A percentile compares a stretch with the other conserved stretches of the same genome.
Evolutionary conservation across 2,113 vertebrate species (phyloP).

Genomic region (Thinocorus orbignyianus): DNA sequence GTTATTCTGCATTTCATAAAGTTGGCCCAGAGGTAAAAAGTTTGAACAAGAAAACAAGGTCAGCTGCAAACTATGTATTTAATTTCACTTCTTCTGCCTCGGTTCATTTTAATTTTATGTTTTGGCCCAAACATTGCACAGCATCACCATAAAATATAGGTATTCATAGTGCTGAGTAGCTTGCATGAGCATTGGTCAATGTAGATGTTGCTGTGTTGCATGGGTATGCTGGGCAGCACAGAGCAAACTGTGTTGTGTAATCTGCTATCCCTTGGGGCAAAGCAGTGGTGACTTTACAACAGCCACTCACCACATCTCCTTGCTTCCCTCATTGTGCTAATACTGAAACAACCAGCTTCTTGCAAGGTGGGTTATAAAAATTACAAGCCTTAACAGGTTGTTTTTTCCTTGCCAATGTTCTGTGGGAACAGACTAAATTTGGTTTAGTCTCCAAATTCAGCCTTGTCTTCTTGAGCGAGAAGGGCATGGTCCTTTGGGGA

Average conservation of each 20-base stretch:
- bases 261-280: background rate
- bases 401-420: background rate
- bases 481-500: background rate
- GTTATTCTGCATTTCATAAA: background rate
- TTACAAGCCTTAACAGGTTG: background rate
- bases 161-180: background rate
- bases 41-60: background rate
- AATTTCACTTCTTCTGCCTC: background rate
- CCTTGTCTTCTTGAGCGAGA: background rate
- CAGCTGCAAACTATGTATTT: background rate
- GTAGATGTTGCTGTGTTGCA: background rate
- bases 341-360: background rate
- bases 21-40: conserved; percentile 18
- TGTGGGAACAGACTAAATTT: background rate
- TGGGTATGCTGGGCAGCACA: background rate
- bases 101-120: background rate
- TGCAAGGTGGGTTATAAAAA: background rate
- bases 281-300: background rate
- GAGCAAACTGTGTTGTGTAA: background rate
- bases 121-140: background rate
- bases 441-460: background rate
- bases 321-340: background rate
- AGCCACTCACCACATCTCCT: background rate
- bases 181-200: background rate
- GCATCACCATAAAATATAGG: background rate